Evolutionary conservation across 2,797 vertebrate species (phyloP), one percentile per base, ranked within the genome.

Genomic region (Dallia pectoralis): DNA sequence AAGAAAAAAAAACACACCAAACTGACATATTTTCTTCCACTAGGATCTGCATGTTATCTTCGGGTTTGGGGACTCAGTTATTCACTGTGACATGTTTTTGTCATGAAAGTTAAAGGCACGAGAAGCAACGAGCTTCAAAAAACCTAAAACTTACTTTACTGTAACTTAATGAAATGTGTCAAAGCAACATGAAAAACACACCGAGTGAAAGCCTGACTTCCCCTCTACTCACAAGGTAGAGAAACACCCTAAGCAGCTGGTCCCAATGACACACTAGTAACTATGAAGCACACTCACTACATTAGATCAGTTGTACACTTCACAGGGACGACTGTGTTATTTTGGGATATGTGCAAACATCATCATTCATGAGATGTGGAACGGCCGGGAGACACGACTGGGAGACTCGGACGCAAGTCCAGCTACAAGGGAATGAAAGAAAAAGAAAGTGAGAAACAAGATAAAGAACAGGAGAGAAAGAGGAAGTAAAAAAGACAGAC

Each of bases 121-220:
- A 3, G 59, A 29, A 12, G 25, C 59, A 30, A 30, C 1, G 4
- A 8, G 9, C 51, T 56, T n/a, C 9, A 56, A 5, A 59, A 11
- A 25, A 59, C 22, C 53, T 16, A 30, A 15, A 69, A 36, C 16
- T 19, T 71, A 40, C 5, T 30, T 33, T n/a, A n/a, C 15, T 44
- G 11, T 44, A 44, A 12, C 40, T 44, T 44, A 6, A 33, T 65
- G 74, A 62, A 49, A 27, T 70, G 78, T 19, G 77, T 83, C 79
- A 86, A 87, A 82, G 29, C 4, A 88, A 76, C 80, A 72, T n/a
- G n/a, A 84, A 85, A 79, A 79, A 53, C n/a, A 22, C 2, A n/a
- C 2, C 1, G 53, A 56, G 40, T 12, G 11, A 44, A 59, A 9
- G 19, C 51, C 8, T 18, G 25, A 11, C 12, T 29, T 63, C 61